A percentile compares a stretch with the other conserved stretches of the same genome.
phyloP scores from a whole-genome alignment of 1,140 invertebrate species.

The Potamilus streckersoni region DNA sequence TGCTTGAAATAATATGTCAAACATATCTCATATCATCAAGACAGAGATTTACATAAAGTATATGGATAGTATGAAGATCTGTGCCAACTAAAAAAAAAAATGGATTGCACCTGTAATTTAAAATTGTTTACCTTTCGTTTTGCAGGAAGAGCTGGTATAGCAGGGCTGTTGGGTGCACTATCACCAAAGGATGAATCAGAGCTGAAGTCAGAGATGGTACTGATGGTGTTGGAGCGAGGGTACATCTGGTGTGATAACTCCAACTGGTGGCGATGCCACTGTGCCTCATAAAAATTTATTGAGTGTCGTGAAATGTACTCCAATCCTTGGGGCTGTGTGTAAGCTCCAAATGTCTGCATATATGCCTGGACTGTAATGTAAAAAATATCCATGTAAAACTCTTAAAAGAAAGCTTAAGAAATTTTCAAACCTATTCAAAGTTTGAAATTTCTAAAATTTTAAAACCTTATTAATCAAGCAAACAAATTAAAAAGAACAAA shows the following conservation, averaged over 20 bases:
- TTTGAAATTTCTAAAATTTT: neutral
- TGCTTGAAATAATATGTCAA: too few relatives aligned
- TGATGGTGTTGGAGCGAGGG: slow-evolving; percentile 64
- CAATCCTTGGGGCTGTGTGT: slow-evolving; percentile 81
- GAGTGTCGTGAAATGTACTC: slow-evolving; percentile 83
- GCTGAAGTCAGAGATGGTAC: slow-evolving; percentile 61
- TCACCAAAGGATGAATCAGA: slow-evolving; percentile 51
- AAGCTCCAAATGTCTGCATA: slow-evolving; percentile 94
- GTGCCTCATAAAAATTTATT: slow-evolving; percentile 77
- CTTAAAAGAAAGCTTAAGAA: neutral
- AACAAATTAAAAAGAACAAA: neutral
- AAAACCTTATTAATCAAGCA: neutral
- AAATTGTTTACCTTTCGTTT: slow-evolving; percentile 47
- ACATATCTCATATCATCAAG: too few relatives aligned
- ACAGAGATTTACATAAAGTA: too few relatives aligned
- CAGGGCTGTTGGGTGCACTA: slow-evolving; percentile 38
- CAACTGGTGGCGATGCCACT: slow-evolving; percentile 77
- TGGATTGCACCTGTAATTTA: too few relatives aligned
- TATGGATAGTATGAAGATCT: too few relatives aligned
- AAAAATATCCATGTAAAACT: neutral
- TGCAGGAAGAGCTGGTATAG: slow-evolving; percentile 47
- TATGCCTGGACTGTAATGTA: slow-evolving; percentile 87
- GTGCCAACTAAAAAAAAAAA: too few relatives aligned
- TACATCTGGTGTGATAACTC: slow-evolving; percentile 68
- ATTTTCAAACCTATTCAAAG: neutral